Percentiles rank a stretch among this genome's conserved stretches.
phyloP scores from a whole-genome alignment of 2,113 vertebrate genomes.

The Chlamydotis undulata region DNA sequence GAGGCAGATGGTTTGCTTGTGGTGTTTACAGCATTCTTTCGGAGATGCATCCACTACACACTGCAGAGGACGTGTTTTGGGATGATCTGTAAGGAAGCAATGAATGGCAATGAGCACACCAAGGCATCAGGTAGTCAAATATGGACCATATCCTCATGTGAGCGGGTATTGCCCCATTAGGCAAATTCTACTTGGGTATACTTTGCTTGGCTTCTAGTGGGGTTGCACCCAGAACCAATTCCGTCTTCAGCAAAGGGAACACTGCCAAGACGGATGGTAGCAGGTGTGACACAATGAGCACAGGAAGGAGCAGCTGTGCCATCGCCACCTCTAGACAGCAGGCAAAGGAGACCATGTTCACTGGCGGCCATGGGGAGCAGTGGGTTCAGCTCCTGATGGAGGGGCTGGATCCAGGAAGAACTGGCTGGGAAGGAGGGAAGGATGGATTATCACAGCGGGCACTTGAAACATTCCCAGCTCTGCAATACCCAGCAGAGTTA shows the following conservation, averaged over 20 bases:
- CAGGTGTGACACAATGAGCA: background rate
- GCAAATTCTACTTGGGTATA: background rate
- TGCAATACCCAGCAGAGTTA: background rate
- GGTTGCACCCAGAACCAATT: background rate
- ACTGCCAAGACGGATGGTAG: background rate
- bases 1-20: background rate
- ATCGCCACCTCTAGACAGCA: rapidly evolving
- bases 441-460: background rate
- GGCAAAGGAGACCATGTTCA: background rate
- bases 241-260: background rate
- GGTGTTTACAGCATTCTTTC: background rate
- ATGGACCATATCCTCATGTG: background rate
- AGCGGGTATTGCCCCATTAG: background rate
- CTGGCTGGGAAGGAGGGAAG: background rate
- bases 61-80: background rate
- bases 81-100: background rate
- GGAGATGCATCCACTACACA: background rate
- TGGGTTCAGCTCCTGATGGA: background rate
- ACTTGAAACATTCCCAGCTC: background rate
- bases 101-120: background rate
- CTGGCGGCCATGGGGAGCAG: background rate
- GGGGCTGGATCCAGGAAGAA: background rate
- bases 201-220: background rate
- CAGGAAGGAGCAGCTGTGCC: background rate
- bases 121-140: background rate